These are phyloP conservation scores for Antheraea yamamai DNA, from an alignment of 2,888 invertebrate genomes.

Conservation along the genomic window DNA sequence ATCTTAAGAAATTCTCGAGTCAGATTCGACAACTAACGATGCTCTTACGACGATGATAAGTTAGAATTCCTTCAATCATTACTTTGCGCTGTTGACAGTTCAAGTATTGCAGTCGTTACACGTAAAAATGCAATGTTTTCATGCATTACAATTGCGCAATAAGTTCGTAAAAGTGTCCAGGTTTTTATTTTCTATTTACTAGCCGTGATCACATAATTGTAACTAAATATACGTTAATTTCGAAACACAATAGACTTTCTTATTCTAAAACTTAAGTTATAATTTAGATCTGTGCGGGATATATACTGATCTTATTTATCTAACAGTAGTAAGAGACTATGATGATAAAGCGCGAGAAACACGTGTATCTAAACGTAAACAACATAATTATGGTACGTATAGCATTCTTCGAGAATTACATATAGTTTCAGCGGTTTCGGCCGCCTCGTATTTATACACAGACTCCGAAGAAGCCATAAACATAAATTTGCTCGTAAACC, in stretches of 20 bases:
- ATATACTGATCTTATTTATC: not conserved
- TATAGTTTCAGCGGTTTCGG: constrained; percentile 41
- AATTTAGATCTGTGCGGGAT: not conserved
- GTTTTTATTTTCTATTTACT: not conserved
- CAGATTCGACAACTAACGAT: too few relatives aligned
- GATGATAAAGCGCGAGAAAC: constrained; percentile 4
- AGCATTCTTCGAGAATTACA: constrained; percentile 31
- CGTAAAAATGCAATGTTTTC: too few relatives aligned
- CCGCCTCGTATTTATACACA: constrained; percentile 49
- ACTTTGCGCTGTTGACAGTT: too few relatives aligned
- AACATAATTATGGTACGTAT: not conserved
- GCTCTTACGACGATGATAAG: too few relatives aligned
- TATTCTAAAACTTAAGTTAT: not conserved
- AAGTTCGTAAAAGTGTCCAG: not conserved
- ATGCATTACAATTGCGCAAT: too few relatives aligned
- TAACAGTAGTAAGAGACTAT: not conserved
- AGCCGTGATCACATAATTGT: not conserved
- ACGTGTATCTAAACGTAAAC: constrained; percentile 23
- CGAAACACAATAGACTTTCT: not conserved
- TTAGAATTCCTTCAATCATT: too few relatives aligned
- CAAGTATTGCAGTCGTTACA: too few relatives aligned
- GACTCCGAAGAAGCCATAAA: constrained; percentile 54
- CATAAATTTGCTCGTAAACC: constrained; percentile 57
- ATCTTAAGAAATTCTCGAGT: too few relatives aligned
- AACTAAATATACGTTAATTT: not conserved